Percentiles rank a stretch among this genome's conserved stretches.
Conservation (phyloP, 1,140 invertebrate species). For the Carposina sasakii region DNA sequence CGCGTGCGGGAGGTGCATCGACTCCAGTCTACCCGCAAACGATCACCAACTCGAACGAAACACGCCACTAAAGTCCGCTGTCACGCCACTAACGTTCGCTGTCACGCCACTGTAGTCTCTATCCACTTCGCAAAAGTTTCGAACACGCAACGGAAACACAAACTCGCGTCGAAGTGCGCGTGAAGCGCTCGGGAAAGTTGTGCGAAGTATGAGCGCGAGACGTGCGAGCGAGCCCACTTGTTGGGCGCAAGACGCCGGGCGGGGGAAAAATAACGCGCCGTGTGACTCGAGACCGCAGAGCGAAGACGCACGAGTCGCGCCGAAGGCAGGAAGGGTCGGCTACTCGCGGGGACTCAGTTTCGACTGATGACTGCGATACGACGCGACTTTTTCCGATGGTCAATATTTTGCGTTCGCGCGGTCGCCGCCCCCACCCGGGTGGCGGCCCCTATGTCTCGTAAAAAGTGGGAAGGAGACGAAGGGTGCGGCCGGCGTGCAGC, state of each 20-base stretch:
- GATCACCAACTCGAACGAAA: no score
- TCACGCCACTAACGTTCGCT: constrained; percentile 55
- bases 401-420: constrained; percentile 73
- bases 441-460: constrained; percentile 72
- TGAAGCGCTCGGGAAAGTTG: constrained; percentile 52
- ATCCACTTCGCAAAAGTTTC: constrained; percentile 55
- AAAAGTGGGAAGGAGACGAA: constrained; percentile 73
- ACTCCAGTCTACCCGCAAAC: constrained; percentile 55
- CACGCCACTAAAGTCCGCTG: no score
- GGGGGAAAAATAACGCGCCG: constrained; percentile 59
- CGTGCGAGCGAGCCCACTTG: constrained; percentile 56
- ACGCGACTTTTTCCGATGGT: constrained; percentile 74
- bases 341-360: constrained; percentile 67
- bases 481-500: constrained; percentile 52
- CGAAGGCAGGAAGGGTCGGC: constrained; percentile 62
- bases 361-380: constrained; percentile 73
- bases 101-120: constrained; percentile 50
- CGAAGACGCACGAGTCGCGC: constrained; percentile 65
- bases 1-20: constrained; percentile 70
- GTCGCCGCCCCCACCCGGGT: constrained; percentile 68
- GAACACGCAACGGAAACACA: constrained; percentile 52
- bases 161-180: constrained; percentile 44
- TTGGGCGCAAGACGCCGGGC: constrained; percentile 66
- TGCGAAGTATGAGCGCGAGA: constrained; percentile 57
- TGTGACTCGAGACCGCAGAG: constrained; percentile 57